phyloP scores from a whole-genome alignment of 2,888 invertebrate species.

The Aphodius sticticus region DNA sequence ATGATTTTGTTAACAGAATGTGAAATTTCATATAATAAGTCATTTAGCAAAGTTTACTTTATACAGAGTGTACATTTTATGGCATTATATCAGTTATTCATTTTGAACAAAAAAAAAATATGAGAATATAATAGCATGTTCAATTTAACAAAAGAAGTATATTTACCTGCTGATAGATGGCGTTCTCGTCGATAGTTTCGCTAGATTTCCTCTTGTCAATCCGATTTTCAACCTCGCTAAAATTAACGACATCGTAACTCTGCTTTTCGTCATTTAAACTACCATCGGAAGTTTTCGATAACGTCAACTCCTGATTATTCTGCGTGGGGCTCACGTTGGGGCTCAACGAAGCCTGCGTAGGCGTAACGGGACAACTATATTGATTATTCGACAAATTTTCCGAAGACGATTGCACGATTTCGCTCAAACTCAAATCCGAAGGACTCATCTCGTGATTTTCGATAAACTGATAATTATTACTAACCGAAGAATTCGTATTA shows the following conservation, averaged over 20 bases:
- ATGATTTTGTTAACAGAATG: too few relatives aligned
- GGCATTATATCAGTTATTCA: too few relatives aligned
- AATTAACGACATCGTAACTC: conserved; percentile 42
- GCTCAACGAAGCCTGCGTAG: conserved; percentile 52
- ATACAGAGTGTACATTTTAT: too few relatives aligned
- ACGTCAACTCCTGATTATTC: neutral
- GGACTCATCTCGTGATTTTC: conserved; percentile 52
- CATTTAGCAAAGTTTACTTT: too few relatives aligned
- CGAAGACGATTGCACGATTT: conserved; percentile 53
- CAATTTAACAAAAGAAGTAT: too few relatives aligned
- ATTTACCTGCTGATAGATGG: conserved; percentile 70
- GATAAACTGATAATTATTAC: conserved; percentile 48
- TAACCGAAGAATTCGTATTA: conserved; percentile 24
- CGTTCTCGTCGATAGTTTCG: conserved; percentile 57
- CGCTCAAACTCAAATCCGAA: conserved; percentile 53
- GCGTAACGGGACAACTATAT: conserved; percentile 54
- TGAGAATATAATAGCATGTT: too few relatives aligned
- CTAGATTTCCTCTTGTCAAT: conserved; percentile 56
- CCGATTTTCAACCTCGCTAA: conserved; percentile 35
- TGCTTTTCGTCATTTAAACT: conserved; percentile 40
- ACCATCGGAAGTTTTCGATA: conserved; percentile 43
- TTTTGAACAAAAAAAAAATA: too few relatives aligned
- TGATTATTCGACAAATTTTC: conserved; percentile 57
- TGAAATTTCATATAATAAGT: too few relatives aligned
- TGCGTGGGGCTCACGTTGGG: conserved; percentile 55